Evolutionary conservation across 1,140 invertebrate species (phyloP).

Genomic region (Pachyrhynchus sulphureomaculatus): DNA sequence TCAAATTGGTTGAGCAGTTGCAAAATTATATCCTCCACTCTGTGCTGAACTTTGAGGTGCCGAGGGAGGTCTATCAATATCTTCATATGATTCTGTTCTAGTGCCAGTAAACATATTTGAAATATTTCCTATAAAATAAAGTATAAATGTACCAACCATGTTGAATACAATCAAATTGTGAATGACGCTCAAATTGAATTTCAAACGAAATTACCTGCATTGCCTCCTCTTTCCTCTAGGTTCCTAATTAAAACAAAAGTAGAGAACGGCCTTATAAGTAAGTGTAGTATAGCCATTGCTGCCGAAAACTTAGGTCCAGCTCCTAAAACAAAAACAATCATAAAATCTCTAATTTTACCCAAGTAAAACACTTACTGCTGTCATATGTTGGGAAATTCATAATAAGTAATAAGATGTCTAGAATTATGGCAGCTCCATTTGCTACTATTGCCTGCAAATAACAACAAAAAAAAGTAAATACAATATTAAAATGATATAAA

Average conservation of each 20-base stretch:
- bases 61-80: conserved; percentile 17
- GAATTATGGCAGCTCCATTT: conserved; percentile 24
- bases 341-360: neutral
- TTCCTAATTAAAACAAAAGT: conserved; percentile 21
- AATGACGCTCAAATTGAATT: neutral
- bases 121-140: conserved; percentile 11
- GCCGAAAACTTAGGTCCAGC: conserved; percentile 28
- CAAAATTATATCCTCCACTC: conserved; percentile 26
- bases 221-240: conserved; percentile 30
- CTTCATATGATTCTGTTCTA: conserved; percentile 29
- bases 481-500: no score
- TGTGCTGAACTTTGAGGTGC: conserved; percentile 10
- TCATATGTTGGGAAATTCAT: conserved; percentile 25
- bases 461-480: no score
- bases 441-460: conserved; percentile 28
- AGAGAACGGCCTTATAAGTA: conserved; percentile 21
- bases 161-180: neutral
- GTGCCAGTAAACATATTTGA: conserved; percentile 25
- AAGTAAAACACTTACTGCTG: conserved; percentile 13
- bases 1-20: conserved; percentile 28
- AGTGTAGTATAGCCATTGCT: conserved; percentile 31
- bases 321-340: conserved; percentile 9
- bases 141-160: neutral
- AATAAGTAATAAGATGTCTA: conserved; percentile 27
- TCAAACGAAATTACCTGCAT: conserved; percentile 22